Conservation (phyloP, 2,797 vertebrate species). For the Enteromius afrohamiltoni region DNA sequence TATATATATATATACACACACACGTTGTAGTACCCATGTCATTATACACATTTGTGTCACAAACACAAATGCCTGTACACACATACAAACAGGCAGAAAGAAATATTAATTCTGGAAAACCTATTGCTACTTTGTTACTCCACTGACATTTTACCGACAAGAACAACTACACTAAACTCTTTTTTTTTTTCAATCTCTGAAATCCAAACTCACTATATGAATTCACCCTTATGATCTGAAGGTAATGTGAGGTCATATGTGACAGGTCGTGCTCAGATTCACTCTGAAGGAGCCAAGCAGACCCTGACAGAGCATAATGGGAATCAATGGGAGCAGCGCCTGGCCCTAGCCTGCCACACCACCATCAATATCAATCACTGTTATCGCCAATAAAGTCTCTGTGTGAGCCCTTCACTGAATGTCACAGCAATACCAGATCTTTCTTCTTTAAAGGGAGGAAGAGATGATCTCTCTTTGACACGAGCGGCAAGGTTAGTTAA, state of each 20-base stretch:
- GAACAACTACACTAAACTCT: background rate
- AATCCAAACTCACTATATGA: background rate
- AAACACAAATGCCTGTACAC: too few species aligned
- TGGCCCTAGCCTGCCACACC: conserved; percentile 51
- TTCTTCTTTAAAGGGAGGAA: conserved; percentile 56
- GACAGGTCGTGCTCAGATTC: conserved; percentile 56
- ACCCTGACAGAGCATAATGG: conserved; percentile 64
- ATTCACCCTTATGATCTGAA: conserved; percentile 40
- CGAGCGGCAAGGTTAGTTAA: conserved; percentile 46
- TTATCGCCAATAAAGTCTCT: conserved; percentile 57
- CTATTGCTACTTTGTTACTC: background rate
- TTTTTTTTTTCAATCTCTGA: background rate
- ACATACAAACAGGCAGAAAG: too few species aligned
- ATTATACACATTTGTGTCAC: too few species aligned
- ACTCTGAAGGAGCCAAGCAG: conserved; percentile 57
- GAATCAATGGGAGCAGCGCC: conserved; percentile 63
- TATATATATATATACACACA: too few species aligned
- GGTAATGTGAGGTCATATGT: conserved; percentile 53
- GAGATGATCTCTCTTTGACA: conserved; percentile 49
- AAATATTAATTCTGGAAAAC: background rate
- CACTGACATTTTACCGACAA: background rate
- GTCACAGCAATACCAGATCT: conserved; percentile 53
- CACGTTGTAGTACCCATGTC: too few species aligned
- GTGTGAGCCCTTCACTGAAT: conserved; percentile 51
- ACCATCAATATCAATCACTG: conserved; percentile 62